Percentiles rank a stretch among this genome's conserved stretches.
Conservation (phyloP, 37 sponge, comb jelly and placozoan species). For the Dysidea cf. avara region DNA sequence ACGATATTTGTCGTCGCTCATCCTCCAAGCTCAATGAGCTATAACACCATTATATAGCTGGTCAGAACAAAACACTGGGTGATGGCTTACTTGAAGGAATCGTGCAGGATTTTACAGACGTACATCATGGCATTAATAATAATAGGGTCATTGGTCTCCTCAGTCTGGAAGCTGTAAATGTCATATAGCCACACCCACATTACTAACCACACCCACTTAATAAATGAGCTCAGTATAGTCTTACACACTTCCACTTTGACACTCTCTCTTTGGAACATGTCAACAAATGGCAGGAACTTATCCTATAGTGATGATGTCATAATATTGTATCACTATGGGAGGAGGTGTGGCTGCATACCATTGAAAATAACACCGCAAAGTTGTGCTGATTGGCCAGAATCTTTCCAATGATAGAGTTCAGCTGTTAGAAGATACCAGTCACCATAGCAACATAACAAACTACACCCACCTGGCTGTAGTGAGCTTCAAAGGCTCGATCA, state of each 20-base stretch:
- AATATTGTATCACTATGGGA: background rate
- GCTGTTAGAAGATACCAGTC: conserved; percentile 22
- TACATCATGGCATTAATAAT: conserved; percentile 91
- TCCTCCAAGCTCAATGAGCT: conserved; percentile 92
- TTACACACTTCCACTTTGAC: conserved; percentile 93
- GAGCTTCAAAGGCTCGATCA: conserved; percentile 87
- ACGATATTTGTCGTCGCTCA: conserved; percentile 74
- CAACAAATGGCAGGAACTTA: conserved; percentile 95
- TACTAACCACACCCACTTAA: too few species aligned
- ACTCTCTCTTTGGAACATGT: conserved; percentile 91
- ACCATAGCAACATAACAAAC: background rate
- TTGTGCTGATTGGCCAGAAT: conserved; percentile 80
- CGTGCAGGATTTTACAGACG: conserved; percentile 86
- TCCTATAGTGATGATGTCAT: conserved; percentile 44
- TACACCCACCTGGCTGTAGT: conserved; percentile 69
- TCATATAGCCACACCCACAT: too few species aligned
- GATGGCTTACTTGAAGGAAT: conserved; percentile 87
- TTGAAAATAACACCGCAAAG: conserved; percentile 78
- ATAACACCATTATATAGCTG: background rate
- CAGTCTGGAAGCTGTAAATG: conserved; percentile 53
- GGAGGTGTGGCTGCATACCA: conserved; percentile 43
- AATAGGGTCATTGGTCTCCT: conserved; percentile 79
- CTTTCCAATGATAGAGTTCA: conserved; percentile 71
- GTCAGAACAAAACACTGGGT: background rate
- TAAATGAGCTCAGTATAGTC: conserved; percentile 63